Evolutionary conservation across 2,888 invertebrate genomes (phyloP).

Genomic region (Malthinus flaveolus): DNA sequence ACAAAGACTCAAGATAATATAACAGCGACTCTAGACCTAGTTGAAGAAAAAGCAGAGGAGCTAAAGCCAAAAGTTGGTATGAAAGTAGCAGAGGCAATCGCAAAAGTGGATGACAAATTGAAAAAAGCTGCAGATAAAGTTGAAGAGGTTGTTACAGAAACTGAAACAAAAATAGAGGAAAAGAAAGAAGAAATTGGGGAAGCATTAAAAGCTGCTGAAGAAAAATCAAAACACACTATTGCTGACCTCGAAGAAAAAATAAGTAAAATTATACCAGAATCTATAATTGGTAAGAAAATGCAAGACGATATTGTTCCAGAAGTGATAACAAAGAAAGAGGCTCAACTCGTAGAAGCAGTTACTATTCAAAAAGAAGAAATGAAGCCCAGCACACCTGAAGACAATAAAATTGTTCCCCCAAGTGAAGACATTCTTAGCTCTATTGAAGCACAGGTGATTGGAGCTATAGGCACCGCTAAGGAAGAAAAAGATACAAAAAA

Average conservation of each 20-base stretch:
- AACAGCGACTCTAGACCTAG: background rate
- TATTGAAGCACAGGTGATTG: no score
- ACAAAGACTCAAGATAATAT: background rate
- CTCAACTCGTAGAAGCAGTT: background rate
- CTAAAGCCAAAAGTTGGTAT: no score
- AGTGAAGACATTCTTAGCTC: no score
- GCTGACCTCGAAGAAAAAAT: no score
- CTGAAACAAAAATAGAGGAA: background rate
- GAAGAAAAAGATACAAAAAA: background rate
- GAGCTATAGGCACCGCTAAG: no score
- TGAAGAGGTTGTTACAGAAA: background rate
- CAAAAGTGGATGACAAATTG: background rate
- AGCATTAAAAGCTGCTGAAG: background rate
- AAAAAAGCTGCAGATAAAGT: conserved; percentile 15
- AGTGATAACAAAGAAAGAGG: background rate
- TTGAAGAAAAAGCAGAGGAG: background rate
- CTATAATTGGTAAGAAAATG: background rate
- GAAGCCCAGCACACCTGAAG: no score
- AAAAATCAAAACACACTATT: background rate
- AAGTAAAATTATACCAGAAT: no score
- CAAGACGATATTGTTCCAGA: background rate
- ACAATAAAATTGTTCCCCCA: no score
- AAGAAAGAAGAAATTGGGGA: background rate
- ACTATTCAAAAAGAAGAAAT: conserved; percentile 1
- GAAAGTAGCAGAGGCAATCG: no score